A percentile compares a stretch with the other conserved stretches of the same genome.
phyloP scores from a whole-genome alignment of 2,113 vertebrate species.

The Bagarius yarrelli region DNA sequence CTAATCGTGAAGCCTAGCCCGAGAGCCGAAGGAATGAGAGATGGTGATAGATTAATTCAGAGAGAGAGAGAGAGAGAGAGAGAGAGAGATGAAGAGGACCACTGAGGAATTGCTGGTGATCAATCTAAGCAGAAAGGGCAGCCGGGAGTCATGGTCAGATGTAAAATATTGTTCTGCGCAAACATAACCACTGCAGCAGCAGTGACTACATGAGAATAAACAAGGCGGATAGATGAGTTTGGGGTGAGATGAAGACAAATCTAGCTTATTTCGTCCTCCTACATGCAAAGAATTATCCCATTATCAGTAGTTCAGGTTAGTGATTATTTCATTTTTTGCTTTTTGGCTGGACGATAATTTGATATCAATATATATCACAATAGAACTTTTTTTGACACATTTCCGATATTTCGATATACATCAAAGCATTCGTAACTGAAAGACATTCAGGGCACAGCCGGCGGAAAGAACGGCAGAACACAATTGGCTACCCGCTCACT shows the following conservation, averaged over 20 bases:
- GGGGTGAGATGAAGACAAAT: background rate
- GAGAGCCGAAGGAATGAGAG: conserved; percentile 21
- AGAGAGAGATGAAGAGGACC: conserved; percentile 10
- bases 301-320: background rate
- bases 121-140: conserved; percentile 41
- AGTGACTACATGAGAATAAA: background rate
- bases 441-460: too few relatives aligned
- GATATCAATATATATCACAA: too few relatives aligned
- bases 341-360: too few relatives aligned
- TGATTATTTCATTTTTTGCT: background rate
- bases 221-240: background rate
- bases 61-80: background rate
- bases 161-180: conserved; percentile 40
- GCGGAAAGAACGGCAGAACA: too few relatives aligned
- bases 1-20: background rate
- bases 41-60: conserved; percentile 25
- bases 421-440: too few relatives aligned
- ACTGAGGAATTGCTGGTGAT: conserved; percentile 21
- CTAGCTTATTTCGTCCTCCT: background rate
- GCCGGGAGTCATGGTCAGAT: conserved; percentile 45
- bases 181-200: conserved; percentile 16
- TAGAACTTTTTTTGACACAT: too few relatives aligned
- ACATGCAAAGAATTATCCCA: background rate
- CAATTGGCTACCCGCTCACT: too few relatives aligned
- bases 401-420: too few relatives aligned